Percentiles rank a stretch among this genome's conserved stretches.
Conservation (phyloP, 2,797 vertebrate genomes). For the Sebastes reedi region DNA sequence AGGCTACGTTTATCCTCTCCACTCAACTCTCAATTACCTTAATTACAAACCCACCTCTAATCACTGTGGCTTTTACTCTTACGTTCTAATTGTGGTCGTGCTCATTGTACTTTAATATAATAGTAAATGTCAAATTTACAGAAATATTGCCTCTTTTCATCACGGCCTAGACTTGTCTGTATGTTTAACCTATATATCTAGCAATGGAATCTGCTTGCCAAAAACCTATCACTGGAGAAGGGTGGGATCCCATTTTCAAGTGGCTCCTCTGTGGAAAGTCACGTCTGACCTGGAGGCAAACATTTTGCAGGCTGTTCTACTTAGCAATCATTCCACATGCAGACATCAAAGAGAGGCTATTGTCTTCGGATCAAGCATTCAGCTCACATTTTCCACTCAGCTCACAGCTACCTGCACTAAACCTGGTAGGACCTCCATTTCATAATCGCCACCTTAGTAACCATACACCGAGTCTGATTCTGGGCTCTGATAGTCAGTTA, state of each 20-base stretch:
- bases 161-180: background rate
- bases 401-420: slow-evolving; percentile 47
- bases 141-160: background rate
- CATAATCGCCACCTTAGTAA: background rate
- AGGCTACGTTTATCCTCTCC: slow-evolving; percentile 3
- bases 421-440: slow-evolving; percentile 4
- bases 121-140: background rate
- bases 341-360: slow-evolving; percentile 67
- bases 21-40: slow-evolving; percentile 38
- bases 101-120: background rate
- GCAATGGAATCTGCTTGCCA: slow-evolving; percentile 1
- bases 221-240: slow-evolving; percentile 24
- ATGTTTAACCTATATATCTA: background rate
- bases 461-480: background rate
- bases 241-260: slow-evolving; percentile 43
- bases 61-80: slow-evolving; percentile 22
- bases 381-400: slow-evolving; percentile 57
- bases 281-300: slow-evolving; percentile 69
- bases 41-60: slow-evolving; percentile 37
- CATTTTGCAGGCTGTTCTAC: slow-evolving; percentile 67
- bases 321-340: slow-evolving; percentile 68
- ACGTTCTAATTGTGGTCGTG: background rate
- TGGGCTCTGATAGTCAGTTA: background rate
- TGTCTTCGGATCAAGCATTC: slow-evolving; percentile 50
- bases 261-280: slow-evolving; percentile 52